phyloP scores from a whole-genome alignment of 2,888 invertebrate genomes.

The Melanostoma mellinum region DNA sequence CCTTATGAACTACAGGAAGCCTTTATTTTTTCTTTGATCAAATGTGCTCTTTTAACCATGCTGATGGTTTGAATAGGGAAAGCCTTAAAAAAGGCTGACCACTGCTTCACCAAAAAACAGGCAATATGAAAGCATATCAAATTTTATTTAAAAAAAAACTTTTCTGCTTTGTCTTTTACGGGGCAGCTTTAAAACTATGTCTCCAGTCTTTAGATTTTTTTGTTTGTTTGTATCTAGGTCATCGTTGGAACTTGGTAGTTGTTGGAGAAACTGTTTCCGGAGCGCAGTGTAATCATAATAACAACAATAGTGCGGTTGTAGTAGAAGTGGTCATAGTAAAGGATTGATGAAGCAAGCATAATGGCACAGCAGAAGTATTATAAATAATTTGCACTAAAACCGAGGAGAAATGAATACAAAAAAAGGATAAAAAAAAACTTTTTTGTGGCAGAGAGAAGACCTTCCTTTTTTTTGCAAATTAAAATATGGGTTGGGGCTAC shows the following conservation, averaged over 20 bases:
- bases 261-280: constrained; percentile 34
- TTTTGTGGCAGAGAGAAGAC: constrained; percentile 26
- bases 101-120: constrained; percentile 4
- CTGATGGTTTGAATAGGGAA: constrained; percentile 23
- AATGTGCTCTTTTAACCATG: constrained; percentile 40
- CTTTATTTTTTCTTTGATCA: constrained; percentile 31
- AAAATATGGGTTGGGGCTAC: constrained; percentile 13
- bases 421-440: constrained; percentile 47
- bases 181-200: constrained; percentile 51
- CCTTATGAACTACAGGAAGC: constrained; percentile 54
- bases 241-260: constrained; percentile 18
- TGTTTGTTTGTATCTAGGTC: constrained; percentile 7
- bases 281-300: constrained; percentile 58
- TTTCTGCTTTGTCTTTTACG: constrained; percentile 5
- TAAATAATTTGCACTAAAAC: constrained; percentile 66
- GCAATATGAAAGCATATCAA: constrained; percentile 5
- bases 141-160: constrained; percentile 23
- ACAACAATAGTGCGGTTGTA: constrained; percentile 55
- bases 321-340: constrained; percentile 57
- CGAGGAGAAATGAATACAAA: constrained; percentile 1
- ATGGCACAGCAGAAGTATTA: constrained; percentile 53
- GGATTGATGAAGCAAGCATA: constrained; percentile 68
- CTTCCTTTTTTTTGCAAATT: constrained; percentile 16
- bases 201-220: constrained; percentile 29
- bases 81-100: background rate